phyloP scores from a whole-genome alignment of 92 coral and sea anemone species.

The Heliopora coerulea region DNA sequence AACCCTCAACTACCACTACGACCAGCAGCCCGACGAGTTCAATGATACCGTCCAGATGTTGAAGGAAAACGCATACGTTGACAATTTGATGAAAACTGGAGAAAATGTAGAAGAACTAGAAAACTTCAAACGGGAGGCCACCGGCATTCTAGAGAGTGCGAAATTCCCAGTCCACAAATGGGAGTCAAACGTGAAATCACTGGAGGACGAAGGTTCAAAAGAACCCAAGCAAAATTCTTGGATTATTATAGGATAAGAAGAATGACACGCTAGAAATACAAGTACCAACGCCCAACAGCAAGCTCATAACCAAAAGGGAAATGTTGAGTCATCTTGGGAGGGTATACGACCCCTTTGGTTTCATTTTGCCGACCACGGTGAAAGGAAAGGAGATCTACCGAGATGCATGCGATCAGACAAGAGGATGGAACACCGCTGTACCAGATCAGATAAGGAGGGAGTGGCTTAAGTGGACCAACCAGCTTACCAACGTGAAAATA shows the following conservation, averaged over 20 bases:
- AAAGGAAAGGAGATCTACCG: no score
- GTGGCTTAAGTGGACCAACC: no score
- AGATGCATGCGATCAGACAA: no score
- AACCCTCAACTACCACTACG: neutral
- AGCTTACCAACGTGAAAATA: no score
- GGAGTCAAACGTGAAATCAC: slow-evolving; percentile 39
- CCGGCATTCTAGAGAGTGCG: slow-evolving; percentile 29
- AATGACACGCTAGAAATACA: slow-evolving; percentile 29
- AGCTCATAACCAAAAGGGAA: no score
- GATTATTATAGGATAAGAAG: slow-evolving; percentile 27
- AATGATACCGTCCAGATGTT: slow-evolving; percentile 1
- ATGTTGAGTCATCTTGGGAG: no score
- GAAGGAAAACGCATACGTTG: slow-evolving; percentile 15
- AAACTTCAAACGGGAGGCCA: slow-evolving; percentile 47
- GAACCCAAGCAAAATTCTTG: no score
- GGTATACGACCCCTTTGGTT: no score
- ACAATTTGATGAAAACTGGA: slow-evolving; percentile 40
- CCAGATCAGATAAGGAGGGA: no score
- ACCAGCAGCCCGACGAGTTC: neutral
- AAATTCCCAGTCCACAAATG: slow-evolving; percentile 42
- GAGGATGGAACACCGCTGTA: no score
- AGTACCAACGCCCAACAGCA: no score
- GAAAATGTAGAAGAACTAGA: slow-evolving; percentile 24
- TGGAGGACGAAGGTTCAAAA: slow-evolving; percentile 25
- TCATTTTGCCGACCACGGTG: no score